These are phyloP conservation scores for Drosophila sordidapex DNA, from an alignment of 2,888 invertebrate species.

Conservation along the genomic window DNA sequence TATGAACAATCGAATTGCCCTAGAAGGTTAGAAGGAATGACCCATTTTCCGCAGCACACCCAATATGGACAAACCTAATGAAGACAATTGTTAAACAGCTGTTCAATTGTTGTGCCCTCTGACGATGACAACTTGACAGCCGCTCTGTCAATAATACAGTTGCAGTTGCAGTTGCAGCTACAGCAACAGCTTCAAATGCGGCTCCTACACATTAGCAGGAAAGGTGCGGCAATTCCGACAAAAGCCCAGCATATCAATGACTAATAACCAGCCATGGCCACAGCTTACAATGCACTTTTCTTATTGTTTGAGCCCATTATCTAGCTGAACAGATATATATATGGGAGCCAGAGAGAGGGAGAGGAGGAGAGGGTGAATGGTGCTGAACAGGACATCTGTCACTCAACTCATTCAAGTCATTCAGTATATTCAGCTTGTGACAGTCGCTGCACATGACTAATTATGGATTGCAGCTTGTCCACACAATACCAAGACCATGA, in stretches of 20 bases:
- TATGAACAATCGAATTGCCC: conserved; percentile 8
- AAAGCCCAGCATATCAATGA: conserved; percentile 67
- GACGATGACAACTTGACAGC: conserved; percentile 29
- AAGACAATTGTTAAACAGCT: conserved; percentile 48
- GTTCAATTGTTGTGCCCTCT: conserved; percentile 28
- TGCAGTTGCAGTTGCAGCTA: background rate
- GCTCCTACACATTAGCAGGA: conserved; percentile 17
- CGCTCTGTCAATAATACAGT: conserved; percentile 8
- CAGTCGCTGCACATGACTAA: conserved; percentile 77
- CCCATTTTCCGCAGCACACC: conserved; percentile 13
- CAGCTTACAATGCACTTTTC: conserved; percentile 58
- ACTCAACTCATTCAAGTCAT: conserved; percentile 51
- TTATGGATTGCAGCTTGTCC: conserved; percentile 70
- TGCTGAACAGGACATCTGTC: conserved; percentile 72
- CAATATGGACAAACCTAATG: conserved; percentile 47
- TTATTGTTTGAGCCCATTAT: conserved; percentile 41
- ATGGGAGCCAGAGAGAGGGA: background rate
- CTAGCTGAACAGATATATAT: background rate
- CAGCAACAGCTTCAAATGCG: conserved; percentile 8
- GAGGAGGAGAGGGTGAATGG: conserved; percentile 1
- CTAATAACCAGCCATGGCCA: conserved; percentile 61
- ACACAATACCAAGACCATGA: conserved; percentile 23
- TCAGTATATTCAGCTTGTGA: conserved; percentile 42
- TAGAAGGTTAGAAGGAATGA: conserved; percentile 16
- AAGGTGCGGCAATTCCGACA: conserved; percentile 64